These are phyloP conservation scores for Motacilla tschutschensis DNA, from an alignment of 2,113 vertebrate species.

Conservation along the genomic window DNA sequence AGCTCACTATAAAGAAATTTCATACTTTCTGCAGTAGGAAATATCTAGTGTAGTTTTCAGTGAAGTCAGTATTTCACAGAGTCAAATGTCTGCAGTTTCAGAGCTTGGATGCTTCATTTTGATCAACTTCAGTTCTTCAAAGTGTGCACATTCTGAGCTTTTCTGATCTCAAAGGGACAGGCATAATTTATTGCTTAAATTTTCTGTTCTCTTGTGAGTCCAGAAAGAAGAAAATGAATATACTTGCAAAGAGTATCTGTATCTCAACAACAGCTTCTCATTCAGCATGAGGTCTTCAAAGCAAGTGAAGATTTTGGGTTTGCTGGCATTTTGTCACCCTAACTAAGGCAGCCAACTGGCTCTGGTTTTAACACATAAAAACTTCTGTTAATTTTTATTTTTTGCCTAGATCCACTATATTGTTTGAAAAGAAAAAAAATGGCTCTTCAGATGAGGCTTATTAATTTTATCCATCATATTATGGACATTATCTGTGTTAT, in stretches of 20 bases:
- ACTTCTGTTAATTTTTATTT: slow-evolving; percentile 27
- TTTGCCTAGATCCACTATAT: neutral
- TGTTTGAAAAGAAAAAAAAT: neutral
- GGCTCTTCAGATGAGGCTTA: neutral
- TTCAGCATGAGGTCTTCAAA: slow-evolving; percentile 69
- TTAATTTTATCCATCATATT: neutral
- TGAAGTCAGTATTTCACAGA: neutral
- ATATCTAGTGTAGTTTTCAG: neutral
- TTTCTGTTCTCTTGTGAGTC: neutral
- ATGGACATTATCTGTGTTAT: neutral
- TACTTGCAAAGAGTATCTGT: slow-evolving; percentile 1
- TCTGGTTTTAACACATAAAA: slow-evolving; percentile 36
- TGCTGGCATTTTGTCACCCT: slow-evolving; percentile 55
- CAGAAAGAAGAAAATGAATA: slow-evolving; percentile 21
- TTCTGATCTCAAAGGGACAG: neutral
- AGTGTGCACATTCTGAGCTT: neutral
- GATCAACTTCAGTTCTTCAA: neutral
- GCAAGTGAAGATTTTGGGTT: slow-evolving; percentile 43
- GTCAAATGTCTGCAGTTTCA: neutral
- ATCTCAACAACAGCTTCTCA: slow-evolving; percentile 60
- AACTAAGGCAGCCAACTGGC: slow-evolving; percentile 58
- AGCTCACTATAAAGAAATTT: neutral
- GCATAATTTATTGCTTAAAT: neutral
- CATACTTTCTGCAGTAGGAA: neutral
- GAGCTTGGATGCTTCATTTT: neutral